Percentiles rank a stretch among this genome's conserved stretches.
Conservation (phyloP, 2,113 vertebrate genomes). For the Onychostoma macrolepis region DNA sequence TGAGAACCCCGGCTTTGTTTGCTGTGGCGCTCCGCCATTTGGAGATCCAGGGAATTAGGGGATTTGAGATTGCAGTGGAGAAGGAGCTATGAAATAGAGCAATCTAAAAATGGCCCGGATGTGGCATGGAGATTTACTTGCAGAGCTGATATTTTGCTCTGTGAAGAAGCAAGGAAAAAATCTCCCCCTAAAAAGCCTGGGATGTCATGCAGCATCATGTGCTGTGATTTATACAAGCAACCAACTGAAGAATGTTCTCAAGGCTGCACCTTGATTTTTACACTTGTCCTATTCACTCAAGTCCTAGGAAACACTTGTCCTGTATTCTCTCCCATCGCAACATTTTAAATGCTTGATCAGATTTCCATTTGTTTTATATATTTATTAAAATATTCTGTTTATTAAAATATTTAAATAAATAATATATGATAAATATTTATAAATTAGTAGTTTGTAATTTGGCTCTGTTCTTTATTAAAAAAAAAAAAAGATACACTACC, state of each 20-base stretch:
- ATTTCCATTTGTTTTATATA: background rate
- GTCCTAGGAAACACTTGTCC: background rate
- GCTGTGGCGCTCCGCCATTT: constrained; percentile 63
- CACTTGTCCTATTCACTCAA: constrained; percentile 11
- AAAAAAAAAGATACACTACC: background rate
- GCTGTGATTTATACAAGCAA: constrained; percentile 50
- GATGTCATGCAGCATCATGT: constrained; percentile 49
- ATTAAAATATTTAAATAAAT: background rate
- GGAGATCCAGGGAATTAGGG: constrained; percentile 70
- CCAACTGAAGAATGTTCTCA: constrained; percentile 37
- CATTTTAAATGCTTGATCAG: background rate
- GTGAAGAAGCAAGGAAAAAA: constrained; percentile 50
- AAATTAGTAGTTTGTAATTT: background rate
- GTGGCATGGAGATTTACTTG: constrained; percentile 67
- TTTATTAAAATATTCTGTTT: background rate
- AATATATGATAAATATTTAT: background rate
- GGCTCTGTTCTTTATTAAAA: background rate
- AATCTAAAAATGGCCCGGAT: constrained; percentile 69
- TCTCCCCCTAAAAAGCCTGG: constrained; percentile 35
- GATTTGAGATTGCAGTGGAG: constrained; percentile 69
- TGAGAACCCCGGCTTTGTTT: constrained; percentile 51
- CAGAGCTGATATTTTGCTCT: constrained; percentile 60
- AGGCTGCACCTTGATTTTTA: constrained; percentile 15
- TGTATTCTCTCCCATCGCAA: background rate
- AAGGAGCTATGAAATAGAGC: constrained; percentile 65